Conservation (phyloP, 2,113 vertebrate genomes). For the Hydrochoerus hydrochaeris region DNA sequence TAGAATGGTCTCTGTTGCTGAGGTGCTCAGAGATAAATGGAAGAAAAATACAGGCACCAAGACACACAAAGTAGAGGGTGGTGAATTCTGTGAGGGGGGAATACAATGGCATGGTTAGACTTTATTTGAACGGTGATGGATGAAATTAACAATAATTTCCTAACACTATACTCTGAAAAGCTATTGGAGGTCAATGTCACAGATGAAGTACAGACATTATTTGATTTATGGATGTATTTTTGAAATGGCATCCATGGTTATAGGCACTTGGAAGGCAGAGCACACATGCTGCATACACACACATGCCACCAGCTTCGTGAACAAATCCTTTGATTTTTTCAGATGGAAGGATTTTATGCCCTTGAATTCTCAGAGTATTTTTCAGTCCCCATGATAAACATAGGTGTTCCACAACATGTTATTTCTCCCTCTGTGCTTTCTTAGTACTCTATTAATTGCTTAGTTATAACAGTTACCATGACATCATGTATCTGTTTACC, state of each 20-base stretch:
- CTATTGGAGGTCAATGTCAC: background rate
- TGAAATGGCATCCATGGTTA: background rate
- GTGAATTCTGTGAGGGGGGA: background rate
- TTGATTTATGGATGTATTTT: background rate
- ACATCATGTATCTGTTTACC: conserved; percentile 73
- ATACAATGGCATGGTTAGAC: background rate
- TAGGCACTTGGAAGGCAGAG: background rate
- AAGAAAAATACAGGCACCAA: background rate
- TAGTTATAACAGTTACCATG: conserved; percentile 70
- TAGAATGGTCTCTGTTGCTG: background rate
- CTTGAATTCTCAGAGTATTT: conserved; percentile 4
- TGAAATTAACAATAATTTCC: background rate
- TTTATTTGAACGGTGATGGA: background rate
- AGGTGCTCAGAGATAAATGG: background rate
- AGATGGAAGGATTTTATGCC: background rate
- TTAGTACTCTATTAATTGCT: conserved; percentile 63
- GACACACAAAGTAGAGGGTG: background rate
- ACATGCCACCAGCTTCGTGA: background rate
- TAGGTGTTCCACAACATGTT: background rate
- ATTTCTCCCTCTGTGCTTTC: conserved; percentile 6
- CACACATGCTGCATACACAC: fast-evolving
- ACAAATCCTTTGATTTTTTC: background rate
- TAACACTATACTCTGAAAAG: background rate
- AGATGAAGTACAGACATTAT: background rate
- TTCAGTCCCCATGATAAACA: background rate